Evolutionary conservation across 2,113 vertebrate genomes (phyloP), one percentile per base, ranked within the genome.

Genomic region (Peromyscus polionotus): DNA sequence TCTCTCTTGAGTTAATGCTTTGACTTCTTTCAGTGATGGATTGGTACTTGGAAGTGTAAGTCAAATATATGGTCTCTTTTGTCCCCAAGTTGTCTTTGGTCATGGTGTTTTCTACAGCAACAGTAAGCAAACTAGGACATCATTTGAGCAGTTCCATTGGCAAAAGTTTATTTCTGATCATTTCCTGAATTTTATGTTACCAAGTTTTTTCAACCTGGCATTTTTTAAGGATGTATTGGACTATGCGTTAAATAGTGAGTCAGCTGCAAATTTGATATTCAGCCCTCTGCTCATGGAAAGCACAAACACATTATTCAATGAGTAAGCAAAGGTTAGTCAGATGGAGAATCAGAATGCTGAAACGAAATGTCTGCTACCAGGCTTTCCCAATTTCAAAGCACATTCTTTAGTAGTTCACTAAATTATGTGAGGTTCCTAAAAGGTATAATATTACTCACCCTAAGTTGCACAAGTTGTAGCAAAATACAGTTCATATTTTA

Each of bases 261-360:
- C 97, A 97, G 45, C 75, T 84, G 5, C 67, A 94, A 94, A 91
- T 95, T 89, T 97, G 67, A 79, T 97, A 97, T 96, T 96, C 93
- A 86, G 28, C 36, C 59, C 79, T 80, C 65, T 90, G 70, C 73
- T 97, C 90, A 14, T 65, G 73, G 73, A 88, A 68, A 95, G 91
- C 61, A 91, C 77, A 97, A 96, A 96, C 87, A 96, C 73, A 95
- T 96, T 97, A 80, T 97, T 97, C 97, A 96, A 57, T 93, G 61
- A 96, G 87, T 91, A 96, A 94, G 72, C 39, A 93, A 95, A 91
- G 61, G 39, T 97, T 95, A 95, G 68, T 90, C 87, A 88, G 51
- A 94, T 42, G n/a, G 33, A 97, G n/a, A 94, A 75, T 88, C 83
- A 90, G 83, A 96, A 94, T 63, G 42, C 24, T 33, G 81, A 12